Percentiles rank a stretch among this genome's conserved stretches.
phyloP scores from a whole-genome alignment of 2,797 vertebrate genomes.

The Anguilla marmorata region DNA sequence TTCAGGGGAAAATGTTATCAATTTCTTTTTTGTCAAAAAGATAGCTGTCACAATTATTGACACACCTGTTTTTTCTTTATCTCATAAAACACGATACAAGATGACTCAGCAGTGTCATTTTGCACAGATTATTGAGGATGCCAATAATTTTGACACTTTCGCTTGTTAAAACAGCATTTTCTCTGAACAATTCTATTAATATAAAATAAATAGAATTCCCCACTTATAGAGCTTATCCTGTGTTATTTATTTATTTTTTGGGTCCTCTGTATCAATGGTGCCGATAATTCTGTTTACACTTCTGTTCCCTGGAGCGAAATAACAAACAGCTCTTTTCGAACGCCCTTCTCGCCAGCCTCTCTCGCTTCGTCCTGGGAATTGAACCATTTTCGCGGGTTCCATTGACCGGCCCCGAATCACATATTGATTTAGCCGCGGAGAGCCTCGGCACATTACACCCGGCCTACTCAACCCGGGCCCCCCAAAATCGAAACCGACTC shows the following conservation, averaged over 20 bases:
- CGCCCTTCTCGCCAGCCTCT: conserved; percentile 51
- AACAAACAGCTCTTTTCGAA: conserved; percentile 50
- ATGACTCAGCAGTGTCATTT: too few species aligned
- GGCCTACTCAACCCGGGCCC: conserved; percentile 16
- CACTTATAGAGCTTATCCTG: background rate
- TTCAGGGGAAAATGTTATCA: too few species aligned
- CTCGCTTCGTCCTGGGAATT: conserved; percentile 35
- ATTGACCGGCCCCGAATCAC: conserved; percentile 39
- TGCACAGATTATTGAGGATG: too few species aligned
- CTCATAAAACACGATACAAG: too few species aligned
- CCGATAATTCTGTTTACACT: background rate
- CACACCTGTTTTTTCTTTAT: too few species aligned
- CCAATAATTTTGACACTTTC: background rate
- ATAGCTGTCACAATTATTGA: too few species aligned
- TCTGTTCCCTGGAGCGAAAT: background rate
- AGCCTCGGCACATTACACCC: conserved; percentile 32
- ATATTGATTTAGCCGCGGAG: conserved; percentile 12
- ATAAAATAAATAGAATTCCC: background rate
- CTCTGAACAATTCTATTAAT: background rate
- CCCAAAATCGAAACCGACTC: background rate
- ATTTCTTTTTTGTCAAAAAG: too few species aligned
- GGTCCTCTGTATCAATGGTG: background rate
- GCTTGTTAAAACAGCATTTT: background rate
- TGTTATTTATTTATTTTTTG: background rate
- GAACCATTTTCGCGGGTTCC: conserved; percentile 25